Evolutionary conservation across 2,888 invertebrate genomes (phyloP), one percentile per base, ranked within the genome.

Genomic region (Apamea monoglypha): DNA sequence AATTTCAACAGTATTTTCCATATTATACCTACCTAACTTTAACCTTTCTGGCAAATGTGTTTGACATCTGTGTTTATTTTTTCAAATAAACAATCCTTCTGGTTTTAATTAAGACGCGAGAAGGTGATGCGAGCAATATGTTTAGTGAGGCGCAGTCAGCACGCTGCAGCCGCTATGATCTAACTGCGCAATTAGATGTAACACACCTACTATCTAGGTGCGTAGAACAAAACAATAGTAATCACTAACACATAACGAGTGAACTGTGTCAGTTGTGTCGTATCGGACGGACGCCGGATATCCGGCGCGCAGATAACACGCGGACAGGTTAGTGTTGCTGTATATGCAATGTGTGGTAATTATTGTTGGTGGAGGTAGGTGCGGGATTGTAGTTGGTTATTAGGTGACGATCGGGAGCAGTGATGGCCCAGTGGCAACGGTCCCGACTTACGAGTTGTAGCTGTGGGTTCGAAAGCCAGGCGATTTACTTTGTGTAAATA

Each of bases 231-330:
- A 76, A 79, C 74, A 87, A 80, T 53, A 77, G 79, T 77, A 72
- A 74, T 80, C 64, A 86, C 56, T 40, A 68, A 18, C 64, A 66
- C 64, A 80, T 74, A 85, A 83, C 83, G 80, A 78, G 85, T 74
- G 79, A 69, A 84, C 76, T 88, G 89, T 88, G 86, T 74, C 88
- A 82, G 61, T 66, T 84, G 89, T 89, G 80, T 69, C 88, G 47
- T 84, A 87, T 88, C 89, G 81, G 80, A 47, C 81, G 83, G 73
- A 32, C 59, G 85, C 80, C 90, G 87, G 90, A 89, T 80, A 78
- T 90, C 90, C 90, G 89, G 80, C 72, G 69, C 78, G 81, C 85
- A 68, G 90, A 89, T 89, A 89, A 78, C 86, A 66, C 53, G 44
- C 53, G 81, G 74, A 84, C 84, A 88, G 89, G 86, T 89, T 87